Evolutionary conservation across 2,888 invertebrate species (phyloP), one percentile per base, ranked within the genome.

Genomic region (Phaonia tiefii): DNA sequence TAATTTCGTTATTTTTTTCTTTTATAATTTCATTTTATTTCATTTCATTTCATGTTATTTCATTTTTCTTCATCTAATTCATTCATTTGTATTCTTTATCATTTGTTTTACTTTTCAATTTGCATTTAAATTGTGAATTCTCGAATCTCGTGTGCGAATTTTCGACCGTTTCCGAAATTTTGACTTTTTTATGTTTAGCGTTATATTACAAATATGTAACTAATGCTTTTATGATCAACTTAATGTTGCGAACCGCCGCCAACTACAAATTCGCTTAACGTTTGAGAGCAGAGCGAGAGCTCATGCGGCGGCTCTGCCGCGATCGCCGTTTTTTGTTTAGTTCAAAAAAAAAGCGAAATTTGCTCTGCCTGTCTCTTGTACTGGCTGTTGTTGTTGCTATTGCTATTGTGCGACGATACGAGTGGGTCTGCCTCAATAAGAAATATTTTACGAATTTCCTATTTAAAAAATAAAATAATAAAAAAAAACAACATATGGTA

Each of bases 201-300:
- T 89, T 88, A 89, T 89, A 89, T 89, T 88, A 88, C 89, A 89
- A 87, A 89, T 89, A 87, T 89, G 89, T 89, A 89, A 89, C 89
- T 89, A 89, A 89, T 87, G 89, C 76, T 79, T 79, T 75, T 83
- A 79, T 80, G 81, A 81, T 81, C 81, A 81, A 81, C 81, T 81
- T 81, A 78, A 81, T 81, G 81, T 81, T 81, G 78, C 81, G 81
- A 81, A 81, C 81, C 81, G 72, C 78, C 60, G 49, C 74, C 70
- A 81, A 81, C 81, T 81, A 75, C 81, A 81, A 81, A 81, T 58
- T 76, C 66, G 70, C 70, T 60, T 60, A 58, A 72, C 72, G 65
- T 81, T 81, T 78, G 81, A 81, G 81, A 81, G 74, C 42, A 70
- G 44, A 46, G 70, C 66, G 60, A 77, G 80, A 77, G 26, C 70